These are phyloP conservation scores for Bombus waltoni DNA, from an alignment of 1,140 invertebrate genomes.

Conservation along the genomic window DNA sequence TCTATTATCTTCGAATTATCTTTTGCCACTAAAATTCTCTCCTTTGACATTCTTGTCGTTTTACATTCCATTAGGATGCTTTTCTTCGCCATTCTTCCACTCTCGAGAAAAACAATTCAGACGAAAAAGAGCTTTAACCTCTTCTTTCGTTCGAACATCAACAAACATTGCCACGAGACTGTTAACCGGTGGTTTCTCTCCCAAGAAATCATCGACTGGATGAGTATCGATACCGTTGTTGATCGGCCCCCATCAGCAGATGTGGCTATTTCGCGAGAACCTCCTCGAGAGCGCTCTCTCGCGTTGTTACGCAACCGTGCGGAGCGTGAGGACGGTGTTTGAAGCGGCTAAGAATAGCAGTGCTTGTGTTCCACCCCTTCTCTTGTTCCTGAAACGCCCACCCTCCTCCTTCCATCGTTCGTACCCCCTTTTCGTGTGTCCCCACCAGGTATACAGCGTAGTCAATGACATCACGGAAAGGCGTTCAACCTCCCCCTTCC, in stretches of 20 bases:
- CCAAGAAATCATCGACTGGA: background rate
- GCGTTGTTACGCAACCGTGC: slow-evolving; percentile 69
- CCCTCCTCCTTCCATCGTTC: slow-evolving; percentile 13
- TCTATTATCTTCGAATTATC: too few relatives aligned
- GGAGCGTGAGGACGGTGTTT: slow-evolving; percentile 63
- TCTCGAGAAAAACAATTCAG: too few relatives aligned
- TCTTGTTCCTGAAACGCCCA: slow-evolving; percentile 52
- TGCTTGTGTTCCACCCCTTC: slow-evolving; percentile 59
- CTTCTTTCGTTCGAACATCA: background rate
- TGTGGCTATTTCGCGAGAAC: slow-evolving; percentile 62
- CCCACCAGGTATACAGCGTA: slow-evolving; percentile 27
- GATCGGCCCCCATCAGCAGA: slow-evolving; percentile 24
- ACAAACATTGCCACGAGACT: background rate
- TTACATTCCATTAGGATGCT: too few relatives aligned
- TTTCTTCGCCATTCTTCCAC: too few relatives aligned
- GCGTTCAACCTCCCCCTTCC: slow-evolving; percentile 37
- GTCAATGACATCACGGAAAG: slow-evolving; percentile 65
- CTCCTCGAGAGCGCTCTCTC: slow-evolving; percentile 65
- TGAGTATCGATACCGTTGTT: slow-evolving; percentile 32
- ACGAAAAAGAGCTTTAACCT: too few relatives aligned
- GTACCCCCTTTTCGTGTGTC: slow-evolving; percentile 47
- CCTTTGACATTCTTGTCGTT: too few relatives aligned
- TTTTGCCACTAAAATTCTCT: too few relatives aligned
- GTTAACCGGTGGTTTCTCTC: background rate
- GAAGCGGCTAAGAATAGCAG: slow-evolving; percentile 70